These are phyloP conservation scores for Sander vitreus DNA, from an alignment of 2,113 vertebrate species.

Conservation along the genomic window DNA sequence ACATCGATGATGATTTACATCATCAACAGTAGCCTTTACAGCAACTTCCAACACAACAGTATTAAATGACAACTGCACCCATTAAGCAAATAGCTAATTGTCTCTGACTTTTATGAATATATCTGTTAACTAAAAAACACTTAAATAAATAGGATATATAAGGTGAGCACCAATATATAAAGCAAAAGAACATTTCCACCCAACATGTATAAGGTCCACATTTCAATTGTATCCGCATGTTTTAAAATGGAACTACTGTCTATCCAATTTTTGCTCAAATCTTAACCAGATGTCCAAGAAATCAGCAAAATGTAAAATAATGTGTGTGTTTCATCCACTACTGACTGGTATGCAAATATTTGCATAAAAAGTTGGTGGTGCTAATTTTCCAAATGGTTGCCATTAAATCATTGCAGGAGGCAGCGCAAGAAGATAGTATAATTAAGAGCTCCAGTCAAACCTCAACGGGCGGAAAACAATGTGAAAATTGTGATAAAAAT, in stretches of 20 bases:
- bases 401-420: not conserved
- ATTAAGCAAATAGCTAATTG: not conserved
- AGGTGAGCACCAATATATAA: not conserved
- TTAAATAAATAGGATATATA: not conserved
- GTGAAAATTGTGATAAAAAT: not conserved
- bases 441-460: not conserved
- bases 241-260: not conserved
- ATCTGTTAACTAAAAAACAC: no score
- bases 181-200: not conserved
- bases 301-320: not conserved
- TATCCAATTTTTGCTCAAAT: not conserved
- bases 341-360: not conserved
- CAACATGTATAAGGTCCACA: not conserved
- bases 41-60: not conserved
- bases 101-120: not conserved
- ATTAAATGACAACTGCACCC: not conserved
- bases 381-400: not conserved
- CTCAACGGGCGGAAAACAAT: not conserved
- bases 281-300: not conserved
- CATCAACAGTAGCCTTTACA: not conserved
- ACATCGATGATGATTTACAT: not conserved
- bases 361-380: not conserved
- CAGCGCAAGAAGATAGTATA: not conserved
- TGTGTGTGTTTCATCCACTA: not conserved
- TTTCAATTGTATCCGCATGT: not conserved